Evolutionary conservation across 2,888 invertebrate genomes (phyloP).

Genomic region (Electrophaes corylata): DNA sequence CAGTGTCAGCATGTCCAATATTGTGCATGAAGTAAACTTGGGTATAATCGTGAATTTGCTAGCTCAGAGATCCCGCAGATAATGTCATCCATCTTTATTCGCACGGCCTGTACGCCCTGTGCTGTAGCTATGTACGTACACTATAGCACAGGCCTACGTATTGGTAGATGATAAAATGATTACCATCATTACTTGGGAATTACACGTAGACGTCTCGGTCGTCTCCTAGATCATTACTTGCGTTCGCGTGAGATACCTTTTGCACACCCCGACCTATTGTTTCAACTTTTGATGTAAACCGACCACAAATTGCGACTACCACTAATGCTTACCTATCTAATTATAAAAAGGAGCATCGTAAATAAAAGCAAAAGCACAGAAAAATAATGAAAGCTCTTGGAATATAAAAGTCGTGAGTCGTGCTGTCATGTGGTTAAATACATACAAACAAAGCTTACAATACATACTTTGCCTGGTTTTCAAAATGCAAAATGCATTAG

Average conservation of each 20-base stretch:
- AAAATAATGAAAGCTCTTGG: constrained; percentile 21
- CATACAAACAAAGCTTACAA: not conserved
- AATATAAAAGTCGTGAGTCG: constrained; percentile 18
- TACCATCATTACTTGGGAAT: constrained; percentile 76
- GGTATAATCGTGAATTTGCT: not conserved
- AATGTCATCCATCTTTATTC: constrained; percentile 61
- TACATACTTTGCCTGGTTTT: not conserved
- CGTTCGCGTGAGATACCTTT: constrained; percentile 63
- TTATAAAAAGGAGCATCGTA: constrained; percentile 11
- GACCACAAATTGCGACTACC: constrained; percentile 16
- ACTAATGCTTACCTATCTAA: constrained; percentile 6
- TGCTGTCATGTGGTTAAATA: constrained; percentile 16
- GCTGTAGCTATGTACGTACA: constrained; percentile 5
- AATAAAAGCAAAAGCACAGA: constrained; percentile 15
- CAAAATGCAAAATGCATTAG: constrained; percentile 18
- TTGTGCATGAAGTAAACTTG: not conserved
- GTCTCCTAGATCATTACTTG: constrained; percentile 59
- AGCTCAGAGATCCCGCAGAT: not conserved
- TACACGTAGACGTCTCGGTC: constrained; percentile 60
- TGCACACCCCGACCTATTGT: constrained; percentile 48
- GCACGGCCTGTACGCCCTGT: constrained; percentile 53
- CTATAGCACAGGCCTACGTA: constrained; percentile 30
- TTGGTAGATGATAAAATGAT: constrained; percentile 81
- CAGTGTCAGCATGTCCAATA: not conserved
- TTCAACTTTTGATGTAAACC: constrained; percentile 42